Conservation (phyloP, 2,797 vertebrate genomes). For the Hemitrygon akajei region DNA sequence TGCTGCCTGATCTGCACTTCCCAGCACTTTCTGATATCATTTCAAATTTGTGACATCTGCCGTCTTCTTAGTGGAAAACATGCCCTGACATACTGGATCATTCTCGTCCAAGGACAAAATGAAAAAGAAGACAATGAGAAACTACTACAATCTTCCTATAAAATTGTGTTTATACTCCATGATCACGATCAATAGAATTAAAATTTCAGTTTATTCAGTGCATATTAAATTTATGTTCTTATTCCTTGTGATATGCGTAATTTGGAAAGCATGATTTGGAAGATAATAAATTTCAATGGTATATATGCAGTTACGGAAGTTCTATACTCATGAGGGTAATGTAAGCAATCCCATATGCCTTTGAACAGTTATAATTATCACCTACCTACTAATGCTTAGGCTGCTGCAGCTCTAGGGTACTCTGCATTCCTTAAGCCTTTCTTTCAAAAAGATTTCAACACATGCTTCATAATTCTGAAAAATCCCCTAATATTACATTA, state of each 20-base stretch:
- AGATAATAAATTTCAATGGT: conserved; percentile 7
- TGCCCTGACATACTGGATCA: background rate
- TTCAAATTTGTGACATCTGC: too few species aligned
- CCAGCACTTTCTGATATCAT: too few species aligned
- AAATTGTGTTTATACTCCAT: background rate
- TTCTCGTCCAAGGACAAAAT: background rate
- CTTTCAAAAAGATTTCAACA: background rate
- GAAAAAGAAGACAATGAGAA: background rate
- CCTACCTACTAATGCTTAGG: conserved; percentile 1
- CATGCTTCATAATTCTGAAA: conserved; percentile 25
- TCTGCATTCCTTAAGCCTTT: background rate
- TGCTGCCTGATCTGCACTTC: too few species aligned
- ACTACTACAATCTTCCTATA: background rate
- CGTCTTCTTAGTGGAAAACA: background rate
- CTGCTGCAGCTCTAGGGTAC: conserved; percentile 21
- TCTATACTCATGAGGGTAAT: background rate
- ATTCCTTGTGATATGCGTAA: background rate
- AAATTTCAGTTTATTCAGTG: background rate
- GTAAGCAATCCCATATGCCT: conserved; percentile 21
- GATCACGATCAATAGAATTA: background rate
- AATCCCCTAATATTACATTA: conserved; percentile 17
- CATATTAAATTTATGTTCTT: conserved; percentile 14
- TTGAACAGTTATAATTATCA: conserved; percentile 32
- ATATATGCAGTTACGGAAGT: conserved; percentile 9
- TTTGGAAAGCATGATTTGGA: background rate